These are phyloP conservation scores for Drosophila neotestacea DNA, from an alignment of 2,888 invertebrate genomes.

Conservation along the genomic window DNA sequence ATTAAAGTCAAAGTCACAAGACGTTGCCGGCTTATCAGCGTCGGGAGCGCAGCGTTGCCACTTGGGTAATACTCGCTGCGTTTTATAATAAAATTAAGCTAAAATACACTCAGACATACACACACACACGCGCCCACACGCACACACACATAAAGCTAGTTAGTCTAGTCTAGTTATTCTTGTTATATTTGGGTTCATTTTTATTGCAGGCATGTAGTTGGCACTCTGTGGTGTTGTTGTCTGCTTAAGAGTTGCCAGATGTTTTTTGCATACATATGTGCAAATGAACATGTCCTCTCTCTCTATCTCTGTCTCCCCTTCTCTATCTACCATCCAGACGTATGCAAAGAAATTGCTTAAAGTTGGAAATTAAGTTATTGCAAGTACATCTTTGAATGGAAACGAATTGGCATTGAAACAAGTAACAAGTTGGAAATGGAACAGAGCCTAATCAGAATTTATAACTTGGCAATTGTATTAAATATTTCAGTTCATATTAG, in stretches of 20 bases:
- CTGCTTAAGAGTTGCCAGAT: conserved; percentile 59
- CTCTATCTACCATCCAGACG: conserved; percentile 1
- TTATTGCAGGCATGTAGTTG: conserved; percentile 58
- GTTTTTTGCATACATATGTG: conserved; percentile 33
- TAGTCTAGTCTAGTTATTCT: conserved; percentile 28
- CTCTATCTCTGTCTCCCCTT: not conserved
- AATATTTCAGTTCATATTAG: not conserved
- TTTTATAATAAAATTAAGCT: conserved; percentile 71
- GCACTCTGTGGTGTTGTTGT: conserved; percentile 45
- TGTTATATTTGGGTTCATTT: conserved; percentile 31
- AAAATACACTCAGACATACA: conserved; percentile 30
- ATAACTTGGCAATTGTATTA: not conserved
- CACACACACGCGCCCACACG: conserved; percentile 11
- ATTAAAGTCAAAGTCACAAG: conserved; percentile 85
- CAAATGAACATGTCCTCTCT: conserved; percentile 13
- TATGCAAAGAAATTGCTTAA: conserved; percentile 25
- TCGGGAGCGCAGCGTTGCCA: conserved; percentile 32
- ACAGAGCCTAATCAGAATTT: not conserved
- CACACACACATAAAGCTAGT: not conserved
- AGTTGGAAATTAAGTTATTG: conserved; percentile 16
- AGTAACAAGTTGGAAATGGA: conserved; percentile 2
- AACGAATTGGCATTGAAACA: not conserved
- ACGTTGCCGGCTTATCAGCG: conserved; percentile 78
- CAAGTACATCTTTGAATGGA: not conserved
- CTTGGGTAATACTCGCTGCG: conserved; percentile 37